These are phyloP conservation scores for Uloborus diversus DNA, from an alignment of 1,140 invertebrate species.

Conservation along the genomic window DNA sequence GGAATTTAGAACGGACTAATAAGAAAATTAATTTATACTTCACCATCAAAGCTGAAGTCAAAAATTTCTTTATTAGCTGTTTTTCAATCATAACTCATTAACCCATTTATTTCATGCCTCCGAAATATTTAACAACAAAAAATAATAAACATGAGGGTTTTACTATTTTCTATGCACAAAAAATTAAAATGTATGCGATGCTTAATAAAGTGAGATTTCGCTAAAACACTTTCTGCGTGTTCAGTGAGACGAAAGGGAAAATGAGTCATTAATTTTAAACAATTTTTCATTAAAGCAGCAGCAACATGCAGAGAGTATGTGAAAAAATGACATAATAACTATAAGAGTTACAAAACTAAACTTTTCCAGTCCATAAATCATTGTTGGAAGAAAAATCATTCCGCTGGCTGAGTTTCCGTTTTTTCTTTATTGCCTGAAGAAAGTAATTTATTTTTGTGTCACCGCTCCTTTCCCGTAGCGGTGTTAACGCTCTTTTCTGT, in stretches of 20 bases:
- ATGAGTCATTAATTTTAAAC: slow-evolving; percentile 22
- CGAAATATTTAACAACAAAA: too few species aligned
- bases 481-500: slow-evolving; percentile 30
- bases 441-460: slow-evolving; percentile 44
- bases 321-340: slow-evolving; percentile 41
- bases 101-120: too few species aligned
- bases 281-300: slow-evolving; percentile 9
- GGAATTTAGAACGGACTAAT: too few species aligned
- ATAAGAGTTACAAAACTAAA: slow-evolving; percentile 11
- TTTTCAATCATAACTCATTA: too few species aligned
- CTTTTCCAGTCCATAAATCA: slow-evolving; percentile 43
- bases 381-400: slow-evolving; percentile 34
- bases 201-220: neutral
- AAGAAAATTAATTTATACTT: too few species aligned
- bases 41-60: too few species aligned
- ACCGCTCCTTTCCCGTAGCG: slow-evolving; percentile 15
- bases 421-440: slow-evolving; percentile 36
- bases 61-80: too few species aligned
- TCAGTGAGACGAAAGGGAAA: neutral
- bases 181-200: neutral
- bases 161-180: neutral
- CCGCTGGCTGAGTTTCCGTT: slow-evolving; percentile 24
- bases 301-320: neutral
- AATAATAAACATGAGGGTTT: too few species aligned
- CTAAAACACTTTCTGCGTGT: neutral